Evolutionary conservation across 1,140 invertebrate species (phyloP).

Genomic region (Drosophila sp.): DNA sequence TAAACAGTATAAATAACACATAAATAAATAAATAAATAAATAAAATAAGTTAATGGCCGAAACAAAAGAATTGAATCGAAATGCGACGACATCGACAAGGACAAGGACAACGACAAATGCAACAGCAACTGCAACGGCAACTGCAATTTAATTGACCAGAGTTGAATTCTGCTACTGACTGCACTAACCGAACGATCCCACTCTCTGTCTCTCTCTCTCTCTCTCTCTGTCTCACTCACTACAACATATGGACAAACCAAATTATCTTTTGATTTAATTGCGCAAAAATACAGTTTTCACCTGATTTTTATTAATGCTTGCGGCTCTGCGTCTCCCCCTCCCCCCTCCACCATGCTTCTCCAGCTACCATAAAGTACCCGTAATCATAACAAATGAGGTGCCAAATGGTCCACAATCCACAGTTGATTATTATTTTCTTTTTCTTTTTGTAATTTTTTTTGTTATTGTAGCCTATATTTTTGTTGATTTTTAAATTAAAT

Average conservation of each 20-base stretch:
- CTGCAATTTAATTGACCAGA: slow-evolving; percentile 67
- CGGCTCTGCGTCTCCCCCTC: slow-evolving; percentile 27
- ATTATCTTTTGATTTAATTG: slow-evolving; percentile 72
- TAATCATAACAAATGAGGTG: slow-evolving; percentile 76
- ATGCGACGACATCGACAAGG: slow-evolving; percentile 26
- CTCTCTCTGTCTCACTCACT: neutral
- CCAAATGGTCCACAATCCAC: slow-evolving; percentile 39
- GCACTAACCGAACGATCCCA: neutral
- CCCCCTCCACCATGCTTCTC: slow-evolving; percentile 6
- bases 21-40: slow-evolving; percentile 50
- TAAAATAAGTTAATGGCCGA: slow-evolving; percentile 44
- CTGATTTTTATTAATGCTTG: slow-evolving; percentile 42
- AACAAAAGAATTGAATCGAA: slow-evolving; percentile 45
- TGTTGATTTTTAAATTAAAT: neutral
- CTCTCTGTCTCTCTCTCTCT: slow-evolving; percentile 1
- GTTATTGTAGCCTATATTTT: neutral
- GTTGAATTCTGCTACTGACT: neutral
- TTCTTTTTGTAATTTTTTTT: slow-evolving; percentile 7
- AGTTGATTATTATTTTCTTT: slow-evolving; percentile 17
- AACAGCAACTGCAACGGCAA: slow-evolving; percentile 46
- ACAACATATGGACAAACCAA: slow-evolving; percentile 23
- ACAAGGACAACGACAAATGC: neutral
- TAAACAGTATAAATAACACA: slow-evolving; percentile 74
- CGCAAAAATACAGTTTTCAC: slow-evolving; percentile 65
- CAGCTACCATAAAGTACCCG: slow-evolving; percentile 15